Base-by-base conservation (phyloP, 2,797 vertebrate species). In the Paguma larvata region DNA sequence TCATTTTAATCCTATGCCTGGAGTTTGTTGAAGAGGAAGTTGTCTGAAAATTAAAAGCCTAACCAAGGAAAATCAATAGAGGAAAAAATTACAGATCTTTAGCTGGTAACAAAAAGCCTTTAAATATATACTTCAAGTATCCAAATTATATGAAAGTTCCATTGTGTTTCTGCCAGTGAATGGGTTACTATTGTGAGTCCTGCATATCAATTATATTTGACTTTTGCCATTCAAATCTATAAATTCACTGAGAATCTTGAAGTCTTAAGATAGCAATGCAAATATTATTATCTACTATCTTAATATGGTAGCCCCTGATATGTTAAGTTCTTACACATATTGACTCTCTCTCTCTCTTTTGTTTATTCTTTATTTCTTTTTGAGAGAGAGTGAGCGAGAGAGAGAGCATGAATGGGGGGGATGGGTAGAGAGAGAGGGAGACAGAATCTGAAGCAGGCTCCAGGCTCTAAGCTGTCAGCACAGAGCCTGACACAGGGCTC, bases 11-110 rank as follows among this genome's bases (percentile, higher is more conserved):
- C 44, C 25, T 84, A 59, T 77, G 27, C 41, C 41, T 59, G 6
- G 34, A 79, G 41, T 82, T 94, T 46, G 86, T 63, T 63, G 53
- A 95, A 95, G 80, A 94, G 34, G 48, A 46, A 92, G 86, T 65
- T 89, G 9, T 15, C 44, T 84, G 63, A 90, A 97, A 95, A 94
- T 86, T 59, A 93, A 94, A 95, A 79, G n/a, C 13, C 14, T 92
- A n/a, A 82, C 44, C 51, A 95, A 67, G 38, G 18, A 95, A 95
- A 87, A 9, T 94, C 56, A 91, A 11, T 51, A 32, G n/a, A 73
- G 84, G 87, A 89, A 85, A 91, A 62, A 21, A 5, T 23, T 67
- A 68, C 34, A 94, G 79, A 80, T 78, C 38, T 87, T 93, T 34
- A 15, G 21, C 53, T 30, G 32, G 1, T 78, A 53, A 65, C 34